Conservation (phyloP, 2,888 invertebrate genomes). For the Drosophila imparisetae region DNA sequence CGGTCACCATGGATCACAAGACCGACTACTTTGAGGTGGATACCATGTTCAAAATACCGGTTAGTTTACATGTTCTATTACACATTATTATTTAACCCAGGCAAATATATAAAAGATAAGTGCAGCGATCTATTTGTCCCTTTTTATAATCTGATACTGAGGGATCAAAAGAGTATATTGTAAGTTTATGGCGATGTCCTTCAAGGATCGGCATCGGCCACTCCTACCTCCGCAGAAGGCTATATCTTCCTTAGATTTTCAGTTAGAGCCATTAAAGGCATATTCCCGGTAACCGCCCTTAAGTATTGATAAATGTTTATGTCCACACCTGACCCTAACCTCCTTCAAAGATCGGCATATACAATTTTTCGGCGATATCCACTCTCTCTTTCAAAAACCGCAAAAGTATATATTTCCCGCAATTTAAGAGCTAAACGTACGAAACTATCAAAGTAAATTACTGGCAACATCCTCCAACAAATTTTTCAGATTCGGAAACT, state of each 20-base stretch:
- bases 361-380: not conserved
- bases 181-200: not conserved
- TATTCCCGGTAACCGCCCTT: too few relatives aligned
- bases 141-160: not conserved
- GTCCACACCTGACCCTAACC: not conserved
- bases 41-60: conserved; percentile 93
- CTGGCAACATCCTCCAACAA: not conserved
- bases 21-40: conserved; percentile 93
- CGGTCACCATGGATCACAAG: conserved; percentile 90
- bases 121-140: not conserved
- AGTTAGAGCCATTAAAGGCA: too few relatives aligned
- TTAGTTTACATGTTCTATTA: conserved; percentile 85
- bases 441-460: not conserved
- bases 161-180: not conserved
- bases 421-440: not conserved
- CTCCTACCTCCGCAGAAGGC: not conserved
- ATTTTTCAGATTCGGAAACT: not conserved
- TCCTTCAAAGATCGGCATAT: not conserved
- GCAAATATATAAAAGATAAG: not conserved
- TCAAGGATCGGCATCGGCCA: not conserved
- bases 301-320: not conserved
- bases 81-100: not conserved
- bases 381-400: not conserved
- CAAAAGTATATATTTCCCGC: not conserved
- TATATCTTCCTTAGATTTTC: not conserved